phyloP scores from a whole-genome alignment of 2,888 invertebrate species.

The Dorcus parallelipipedus region DNA sequence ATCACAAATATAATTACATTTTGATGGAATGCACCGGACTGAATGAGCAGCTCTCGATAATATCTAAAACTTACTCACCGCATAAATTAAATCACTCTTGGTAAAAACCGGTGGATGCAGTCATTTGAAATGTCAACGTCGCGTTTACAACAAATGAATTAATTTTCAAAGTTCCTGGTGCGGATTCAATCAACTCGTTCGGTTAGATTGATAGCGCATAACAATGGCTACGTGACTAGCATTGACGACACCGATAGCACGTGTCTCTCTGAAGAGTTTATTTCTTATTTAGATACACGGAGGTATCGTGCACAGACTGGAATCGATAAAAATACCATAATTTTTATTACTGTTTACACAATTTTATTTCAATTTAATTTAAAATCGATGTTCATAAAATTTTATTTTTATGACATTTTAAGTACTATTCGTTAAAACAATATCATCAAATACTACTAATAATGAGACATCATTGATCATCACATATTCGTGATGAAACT shows the following conservation, averaged over 20 bases:
- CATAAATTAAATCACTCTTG: slow-evolving; percentile 6
- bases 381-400: no score
- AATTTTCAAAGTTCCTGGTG: slow-evolving; percentile 21
- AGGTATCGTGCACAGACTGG: no score
- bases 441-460: no score
- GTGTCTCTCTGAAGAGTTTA: neutral
- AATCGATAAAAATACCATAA: no score
- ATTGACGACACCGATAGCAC: slow-evolving; percentile 11
- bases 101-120: neutral
- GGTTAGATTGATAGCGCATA: slow-evolving; percentile 24
- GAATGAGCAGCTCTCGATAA: slow-evolving; percentile 26
- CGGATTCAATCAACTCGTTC: slow-evolving; percentile 20
- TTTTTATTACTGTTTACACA: no score
- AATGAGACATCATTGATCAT: no score
- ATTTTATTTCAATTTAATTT: no score
- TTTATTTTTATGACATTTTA: no score
- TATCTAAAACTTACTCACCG: slow-evolving; percentile 4
- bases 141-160: slow-evolving; percentile 23
- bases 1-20: slow-evolving; percentile 45
- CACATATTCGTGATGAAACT: no score
- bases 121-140: slow-evolving; percentile 17
- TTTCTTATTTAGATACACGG: no score
- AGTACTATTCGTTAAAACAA: no score
- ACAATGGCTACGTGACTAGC: slow-evolving; percentile 24
- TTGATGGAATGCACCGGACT: slow-evolving; percentile 40